Evolutionary conservation across 2,113 vertebrate species (phyloP).

Genomic region (Mormyrus lacerda): DNA sequence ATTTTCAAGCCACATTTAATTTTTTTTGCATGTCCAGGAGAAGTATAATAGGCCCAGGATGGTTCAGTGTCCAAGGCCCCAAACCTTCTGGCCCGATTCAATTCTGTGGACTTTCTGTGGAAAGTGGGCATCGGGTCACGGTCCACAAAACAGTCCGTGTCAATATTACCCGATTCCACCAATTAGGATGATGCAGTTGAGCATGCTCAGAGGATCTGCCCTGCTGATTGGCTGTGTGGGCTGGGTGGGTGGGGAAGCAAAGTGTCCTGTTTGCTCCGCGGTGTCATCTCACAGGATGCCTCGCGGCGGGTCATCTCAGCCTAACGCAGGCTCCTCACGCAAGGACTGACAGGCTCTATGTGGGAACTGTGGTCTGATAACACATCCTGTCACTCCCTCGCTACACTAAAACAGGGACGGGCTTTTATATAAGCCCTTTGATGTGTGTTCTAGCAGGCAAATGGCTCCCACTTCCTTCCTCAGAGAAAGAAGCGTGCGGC

Average conservation of each 20-base stretch:
- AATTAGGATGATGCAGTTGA: neutral
- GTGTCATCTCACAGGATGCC: neutral
- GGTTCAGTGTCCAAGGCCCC: neutral
- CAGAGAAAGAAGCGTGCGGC: neutral
- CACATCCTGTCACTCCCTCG: neutral
- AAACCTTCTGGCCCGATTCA: neutral
- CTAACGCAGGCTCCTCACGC: neutral
- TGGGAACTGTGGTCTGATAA: neutral
- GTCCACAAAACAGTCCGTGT: neutral
- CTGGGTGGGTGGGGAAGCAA: too few species aligned
- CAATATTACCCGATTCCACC: neutral
- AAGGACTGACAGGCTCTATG: neutral
- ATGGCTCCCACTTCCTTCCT: neutral
- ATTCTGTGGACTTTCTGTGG: neutral
- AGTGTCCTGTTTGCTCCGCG: neutral
- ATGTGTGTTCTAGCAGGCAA: neutral
- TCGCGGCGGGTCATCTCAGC: neutral
- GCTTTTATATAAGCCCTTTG: neutral
- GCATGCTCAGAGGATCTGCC: neutral
- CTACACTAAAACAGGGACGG: neutral
- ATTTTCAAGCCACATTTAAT: neutral
- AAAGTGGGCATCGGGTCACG: neutral
- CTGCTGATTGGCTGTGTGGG: neutral
- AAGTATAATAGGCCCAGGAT: neutral
- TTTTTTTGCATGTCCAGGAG: neutral